phyloP scores from a whole-genome alignment of 2,113 vertebrate species.

The Pedionomus torquatus region DNA sequence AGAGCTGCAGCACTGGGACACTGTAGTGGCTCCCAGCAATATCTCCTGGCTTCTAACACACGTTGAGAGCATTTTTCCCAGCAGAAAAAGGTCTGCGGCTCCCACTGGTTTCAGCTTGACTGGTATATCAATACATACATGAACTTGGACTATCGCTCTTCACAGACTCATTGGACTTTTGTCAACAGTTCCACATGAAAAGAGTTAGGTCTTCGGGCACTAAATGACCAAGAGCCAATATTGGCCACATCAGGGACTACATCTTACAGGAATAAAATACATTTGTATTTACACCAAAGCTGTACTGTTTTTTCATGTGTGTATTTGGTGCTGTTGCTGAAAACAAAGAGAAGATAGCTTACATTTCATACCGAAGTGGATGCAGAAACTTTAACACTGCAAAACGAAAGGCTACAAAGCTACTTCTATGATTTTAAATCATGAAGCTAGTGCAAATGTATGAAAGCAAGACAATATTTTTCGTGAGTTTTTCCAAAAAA shows the following conservation, averaged over 20 bases:
- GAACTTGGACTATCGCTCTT: neutral
- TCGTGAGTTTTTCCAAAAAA: neutral
- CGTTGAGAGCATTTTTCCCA: neutral
- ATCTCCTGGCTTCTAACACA: neutral
- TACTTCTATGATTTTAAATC: neutral
- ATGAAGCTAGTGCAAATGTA: neutral
- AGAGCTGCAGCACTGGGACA: neutral
- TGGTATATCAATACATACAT: neutral
- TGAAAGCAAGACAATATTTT: neutral
- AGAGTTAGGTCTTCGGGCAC: neutral
- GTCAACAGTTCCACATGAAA: neutral
- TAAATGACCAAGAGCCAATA: neutral
- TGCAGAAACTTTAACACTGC: neutral
- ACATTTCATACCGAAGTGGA: neutral
- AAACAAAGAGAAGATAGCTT: neutral
- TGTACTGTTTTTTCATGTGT: neutral
- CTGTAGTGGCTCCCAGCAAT: neutral
- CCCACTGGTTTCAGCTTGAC: neutral
- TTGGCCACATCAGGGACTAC: neutral
- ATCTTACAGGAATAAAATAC: neutral
- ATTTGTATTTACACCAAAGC: neutral
- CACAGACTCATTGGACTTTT: neutral
- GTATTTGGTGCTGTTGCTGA: neutral
- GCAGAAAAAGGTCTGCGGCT: neutral
- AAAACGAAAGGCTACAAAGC: neutral